phyloP scores from a whole-genome alignment of 2,888 invertebrate species.

The Coelogynopora nodosa region DNA sequence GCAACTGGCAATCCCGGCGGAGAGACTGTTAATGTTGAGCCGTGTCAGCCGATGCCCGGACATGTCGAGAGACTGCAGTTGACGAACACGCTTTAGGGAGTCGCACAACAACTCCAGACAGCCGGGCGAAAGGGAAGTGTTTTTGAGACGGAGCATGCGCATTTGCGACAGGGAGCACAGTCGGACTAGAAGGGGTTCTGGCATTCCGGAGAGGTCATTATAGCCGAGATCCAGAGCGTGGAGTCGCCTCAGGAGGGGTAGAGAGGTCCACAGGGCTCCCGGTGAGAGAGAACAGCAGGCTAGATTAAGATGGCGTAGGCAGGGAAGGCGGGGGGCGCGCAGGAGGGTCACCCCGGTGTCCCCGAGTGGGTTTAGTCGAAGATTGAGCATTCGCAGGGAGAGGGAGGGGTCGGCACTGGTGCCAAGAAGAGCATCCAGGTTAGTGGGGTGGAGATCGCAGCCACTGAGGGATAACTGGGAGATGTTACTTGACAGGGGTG shows the following conservation, averaged over 20 bases:
- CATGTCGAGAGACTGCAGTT: neutral
- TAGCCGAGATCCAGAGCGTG: slow-evolving; percentile 1
- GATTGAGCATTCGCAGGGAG: neutral
- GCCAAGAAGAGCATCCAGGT: neutral
- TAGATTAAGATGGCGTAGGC: neutral
- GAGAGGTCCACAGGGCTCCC: neutral
- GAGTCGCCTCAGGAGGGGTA: neutral
- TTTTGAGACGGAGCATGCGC: neutral
- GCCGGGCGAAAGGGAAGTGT: neutral
- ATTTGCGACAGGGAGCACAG: neutral
- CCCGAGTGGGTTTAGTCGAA: neutral
- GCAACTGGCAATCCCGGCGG: neutral
- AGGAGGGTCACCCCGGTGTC: neutral
- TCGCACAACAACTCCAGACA: neutral
- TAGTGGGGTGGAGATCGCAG: neutral
- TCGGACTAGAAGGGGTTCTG: neutral
- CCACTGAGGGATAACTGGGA: neutral
- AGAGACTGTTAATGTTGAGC: neutral
- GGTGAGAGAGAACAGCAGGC: neutral
- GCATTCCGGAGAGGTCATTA: neutral
- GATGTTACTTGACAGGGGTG: neutral
- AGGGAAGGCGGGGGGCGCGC: neutral
- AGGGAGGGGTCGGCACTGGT: neutral
- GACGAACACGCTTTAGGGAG: neutral
- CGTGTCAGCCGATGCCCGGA: neutral